These are phyloP conservation scores for Apolygus lucorum DNA, from an alignment of 1,140 invertebrate species.

Conservation along the genomic window DNA sequence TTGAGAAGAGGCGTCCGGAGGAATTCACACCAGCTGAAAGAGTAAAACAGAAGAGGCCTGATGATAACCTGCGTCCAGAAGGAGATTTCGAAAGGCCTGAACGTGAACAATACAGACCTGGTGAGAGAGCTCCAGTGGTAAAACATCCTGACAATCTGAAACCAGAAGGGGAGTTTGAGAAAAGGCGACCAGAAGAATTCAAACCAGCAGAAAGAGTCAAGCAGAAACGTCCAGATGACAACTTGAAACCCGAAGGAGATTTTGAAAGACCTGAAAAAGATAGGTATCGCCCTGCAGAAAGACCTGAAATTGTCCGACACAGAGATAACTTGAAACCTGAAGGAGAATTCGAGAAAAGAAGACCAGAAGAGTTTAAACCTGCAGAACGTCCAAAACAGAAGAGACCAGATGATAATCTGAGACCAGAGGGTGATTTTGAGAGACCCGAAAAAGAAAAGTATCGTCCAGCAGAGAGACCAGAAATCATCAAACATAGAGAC, in stretches of 20 bases:
- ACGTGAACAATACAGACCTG: slow-evolving; percentile 37
- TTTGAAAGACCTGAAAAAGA: slow-evolving; percentile 38
- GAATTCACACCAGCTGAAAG: slow-evolving; percentile 35
- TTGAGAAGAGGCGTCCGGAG: slow-evolving; percentile 38
- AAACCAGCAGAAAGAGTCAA: slow-evolving; percentile 37
- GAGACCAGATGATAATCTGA: slow-evolving; percentile 43
- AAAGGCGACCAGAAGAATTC: slow-evolving; percentile 33
- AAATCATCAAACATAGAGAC: slow-evolving; percentile 32
- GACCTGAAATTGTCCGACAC: slow-evolving; percentile 41
- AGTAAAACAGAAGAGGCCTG: slow-evolving; percentile 34
- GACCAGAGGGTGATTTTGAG: slow-evolving; percentile 46
- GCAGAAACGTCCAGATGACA: slow-evolving; percentile 38
- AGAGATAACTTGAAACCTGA: slow-evolving; percentile 47
- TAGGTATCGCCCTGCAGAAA: slow-evolving; percentile 39
- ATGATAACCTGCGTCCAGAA: slow-evolving; percentile 46
- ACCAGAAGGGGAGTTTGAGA: slow-evolving; percentile 40
- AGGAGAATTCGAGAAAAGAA: slow-evolving; percentile 47
- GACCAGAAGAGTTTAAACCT: slow-evolving; percentile 35
- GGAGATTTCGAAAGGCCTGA: slow-evolving; percentile 44
- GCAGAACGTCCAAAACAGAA: slow-evolving; percentile 44
- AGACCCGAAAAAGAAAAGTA: slow-evolving; percentile 33
- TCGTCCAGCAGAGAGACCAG: slow-evolving; percentile 37
- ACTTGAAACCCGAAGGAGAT: slow-evolving; percentile 46
- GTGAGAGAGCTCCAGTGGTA: slow-evolving; percentile 37
- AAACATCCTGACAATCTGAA: slow-evolving; percentile 44